Evolutionary conservation across 2,888 invertebrate genomes (phyloP), one percentile per base, ranked within the genome.

Genomic region (Dioctria rufipes): DNA sequence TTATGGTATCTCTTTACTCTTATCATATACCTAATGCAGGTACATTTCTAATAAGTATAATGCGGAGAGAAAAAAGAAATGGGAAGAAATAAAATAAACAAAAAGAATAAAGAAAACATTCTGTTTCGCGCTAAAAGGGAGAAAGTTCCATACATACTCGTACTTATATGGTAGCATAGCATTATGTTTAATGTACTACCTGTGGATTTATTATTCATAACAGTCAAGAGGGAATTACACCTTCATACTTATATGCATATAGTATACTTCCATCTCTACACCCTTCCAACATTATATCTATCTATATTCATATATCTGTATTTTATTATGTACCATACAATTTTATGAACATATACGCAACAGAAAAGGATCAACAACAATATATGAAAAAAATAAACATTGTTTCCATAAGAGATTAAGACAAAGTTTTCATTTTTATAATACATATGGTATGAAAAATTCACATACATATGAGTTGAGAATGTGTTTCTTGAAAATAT

Each of bases 141-240:
- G 65, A 65, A 49, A 67, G 13, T 49, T 49, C 3, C 9, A 8
- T n/a, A 65, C n/a, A 65, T n/a, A n/a, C n/a, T n/a, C n/a, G n/a
- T n/a, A n/a, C n/a, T n/a, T n/a, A n/a, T n/a, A n/a, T n/a, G n/a
- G n/a, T n/a, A 11, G 25, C 25, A 25, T 25, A 25, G 25, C 25
- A 25, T 25, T 5, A 46, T 25, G 6, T 71, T 54, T 54, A 71
- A 71, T 71, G 39, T 40, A 71, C 25, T 58, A 58, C n/a, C 58
- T 54, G 54, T 51, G 54, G 40, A 54, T 71, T 71, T 71, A 71
- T 71, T 71, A 71, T 71, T 71, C 39, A 71, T 71, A 51, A 54
- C 51, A 6, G 51, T 51, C 5, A 37, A 49, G 71, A 54, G 54
- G 39, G 71, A 39, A 39, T 71, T 54, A 37, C 39, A 69, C 4